Percentiles rank a stretch among this genome's conserved stretches.
Evolutionary conservation across 2,888 invertebrate genomes (phyloP).

Genomic region (Hirtodrosophila duncani): DNA sequence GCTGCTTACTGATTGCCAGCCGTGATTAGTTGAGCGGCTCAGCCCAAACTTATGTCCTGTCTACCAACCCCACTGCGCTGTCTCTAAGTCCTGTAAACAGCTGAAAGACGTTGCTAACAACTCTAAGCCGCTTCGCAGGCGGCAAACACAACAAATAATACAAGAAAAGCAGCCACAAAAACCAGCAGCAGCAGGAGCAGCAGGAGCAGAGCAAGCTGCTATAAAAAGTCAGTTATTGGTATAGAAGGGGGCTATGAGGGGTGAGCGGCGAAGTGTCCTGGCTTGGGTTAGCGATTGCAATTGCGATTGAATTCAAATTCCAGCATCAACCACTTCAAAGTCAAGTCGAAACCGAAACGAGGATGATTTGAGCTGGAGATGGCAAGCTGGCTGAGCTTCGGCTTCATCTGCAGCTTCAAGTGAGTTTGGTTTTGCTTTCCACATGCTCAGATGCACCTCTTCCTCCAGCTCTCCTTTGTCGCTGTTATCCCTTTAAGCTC

Average conservation of each 20-base stretch:
- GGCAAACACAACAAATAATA: slow-evolving; percentile 26
- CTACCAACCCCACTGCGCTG: not conserved
- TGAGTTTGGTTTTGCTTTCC: slow-evolving; percentile 8
- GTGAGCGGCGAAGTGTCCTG: no score
- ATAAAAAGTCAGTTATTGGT: slow-evolving; percentile 25
- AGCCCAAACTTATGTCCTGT: slow-evolving; percentile 24
- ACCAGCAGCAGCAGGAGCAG: slow-evolving; percentile 5
- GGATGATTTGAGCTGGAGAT: slow-evolving; percentile 16
- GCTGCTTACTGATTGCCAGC: slow-evolving; percentile 23
- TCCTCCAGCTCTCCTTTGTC: slow-evolving; percentile 7
- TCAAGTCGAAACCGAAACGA: slow-evolving; percentile 39
- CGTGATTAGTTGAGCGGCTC: slow-evolving; percentile 37
- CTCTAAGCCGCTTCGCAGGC: slow-evolving; percentile 41
- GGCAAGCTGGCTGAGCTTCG: slow-evolving; percentile 11
- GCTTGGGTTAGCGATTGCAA: slow-evolving; percentile 41
- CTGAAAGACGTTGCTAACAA: slow-evolving; percentile 53
- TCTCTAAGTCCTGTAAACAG: slow-evolving; percentile 39
- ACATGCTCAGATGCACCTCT: not conserved
- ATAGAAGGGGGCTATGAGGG: not conserved
- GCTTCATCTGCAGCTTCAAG: slow-evolving; percentile 31
- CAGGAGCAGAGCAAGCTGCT: slow-evolving; percentile 33
- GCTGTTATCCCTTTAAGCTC: slow-evolving; percentile 60
- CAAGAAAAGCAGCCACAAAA: not conserved
- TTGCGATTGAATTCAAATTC: slow-evolving; percentile 66
- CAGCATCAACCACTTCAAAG: slow-evolving; percentile 60